A percentile compares a stretch with the other conserved stretches of the same genome.
phyloP scores from a whole-genome alignment of 2,888 invertebrate genomes.

The Orgyia antiqua region DNA sequence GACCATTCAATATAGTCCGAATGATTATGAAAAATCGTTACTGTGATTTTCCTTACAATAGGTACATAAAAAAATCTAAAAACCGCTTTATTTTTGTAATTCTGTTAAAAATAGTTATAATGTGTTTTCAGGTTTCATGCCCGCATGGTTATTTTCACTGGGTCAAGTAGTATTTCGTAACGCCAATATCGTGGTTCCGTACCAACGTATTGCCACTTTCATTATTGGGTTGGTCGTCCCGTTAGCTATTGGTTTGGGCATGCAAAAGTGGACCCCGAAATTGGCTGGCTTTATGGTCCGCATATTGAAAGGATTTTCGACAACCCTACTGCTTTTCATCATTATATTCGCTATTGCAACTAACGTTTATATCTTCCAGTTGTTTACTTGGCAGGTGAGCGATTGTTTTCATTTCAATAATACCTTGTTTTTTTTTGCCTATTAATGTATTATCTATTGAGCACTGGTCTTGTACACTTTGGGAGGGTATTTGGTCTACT shows the following conservation, averaged over 20 bases:
- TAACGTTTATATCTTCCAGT: slow-evolving; percentile 92
- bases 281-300: slow-evolving; percentile 84
- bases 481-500: too few species aligned
- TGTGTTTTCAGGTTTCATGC: slow-evolving; percentile 85
- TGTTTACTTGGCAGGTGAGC: slow-evolving; percentile 92
- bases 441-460: neutral
- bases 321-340: slow-evolving; percentile 88
- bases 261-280: slow-evolving; percentile 84
- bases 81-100: too few species aligned
- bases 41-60: too few species aligned
- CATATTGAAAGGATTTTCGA: slow-evolving; percentile 90
- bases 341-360: slow-evolving; percentile 91
- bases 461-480: too few species aligned
- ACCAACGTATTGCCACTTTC: slow-evolving; percentile 84
- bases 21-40: too few species aligned
- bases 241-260: slow-evolving; percentile 70
- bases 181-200: slow-evolving; percentile 87
- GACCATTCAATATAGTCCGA: too few species aligned
- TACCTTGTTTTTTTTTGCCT: neutral
- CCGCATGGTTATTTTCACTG: slow-evolving; percentile 93
- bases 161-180: slow-evolving; percentile 86
- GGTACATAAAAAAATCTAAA: too few species aligned
- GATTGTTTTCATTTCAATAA: neutral
- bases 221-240: slow-evolving; percentile 88
- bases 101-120: too few species aligned